Base-by-base conservation (phyloP, 2,113 vertebrate species). In the Ornithorhynchus anatinus region DNA sequence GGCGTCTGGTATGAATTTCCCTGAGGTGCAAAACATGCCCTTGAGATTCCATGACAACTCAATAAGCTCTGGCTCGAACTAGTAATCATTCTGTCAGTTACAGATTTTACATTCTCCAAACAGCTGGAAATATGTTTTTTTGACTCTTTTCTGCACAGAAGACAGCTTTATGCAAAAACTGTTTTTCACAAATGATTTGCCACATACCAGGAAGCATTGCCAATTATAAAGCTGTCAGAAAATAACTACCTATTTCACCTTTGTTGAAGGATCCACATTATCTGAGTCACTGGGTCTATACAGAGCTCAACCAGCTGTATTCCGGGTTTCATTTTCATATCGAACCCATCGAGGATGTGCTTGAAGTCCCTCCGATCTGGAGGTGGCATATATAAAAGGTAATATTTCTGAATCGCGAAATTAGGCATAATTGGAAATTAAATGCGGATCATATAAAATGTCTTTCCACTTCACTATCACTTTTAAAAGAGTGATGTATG, bases 11-110 rank as follows among this genome's bases (percentile, higher is more conserved):
- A 56, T 77, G 45, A 43, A 74, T 64, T 70, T 54, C 35, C 51
- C 50, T 60, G 63, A 66, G 44, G 31, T 61, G 53, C 3, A 51
- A 38, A 69, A 67, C 25, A 11, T 63, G 19, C 36, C 33, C 48
- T 53, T 70, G 57, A 71, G 75, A 68, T 58, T 9, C 25, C 23
- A n/a, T 64, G 64, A 73, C 25, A 75, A 52, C 51, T 44, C 64
- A 79, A 64, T 50, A 68, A 60, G 76, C 50, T 8, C 3, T 61
- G 29, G 29, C 32, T 81, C 64, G 27, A 73, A 70, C 48, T 31
- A 53, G 63, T 73, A 76, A 79, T 79, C 71, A 73, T 64, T 35
- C 51, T 79, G 75, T 76, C 71, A 64, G 31, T 56, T 75, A 51
- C 59, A 13, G 40, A 56, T 54, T 72, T 65, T 47, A 37, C 37